A percentile compares a stretch with the other conserved stretches of the same genome.
Evolutionary conservation across 2,113 vertebrate genomes (phyloP).

Genomic region (Elaphurus davidianus): DNA sequence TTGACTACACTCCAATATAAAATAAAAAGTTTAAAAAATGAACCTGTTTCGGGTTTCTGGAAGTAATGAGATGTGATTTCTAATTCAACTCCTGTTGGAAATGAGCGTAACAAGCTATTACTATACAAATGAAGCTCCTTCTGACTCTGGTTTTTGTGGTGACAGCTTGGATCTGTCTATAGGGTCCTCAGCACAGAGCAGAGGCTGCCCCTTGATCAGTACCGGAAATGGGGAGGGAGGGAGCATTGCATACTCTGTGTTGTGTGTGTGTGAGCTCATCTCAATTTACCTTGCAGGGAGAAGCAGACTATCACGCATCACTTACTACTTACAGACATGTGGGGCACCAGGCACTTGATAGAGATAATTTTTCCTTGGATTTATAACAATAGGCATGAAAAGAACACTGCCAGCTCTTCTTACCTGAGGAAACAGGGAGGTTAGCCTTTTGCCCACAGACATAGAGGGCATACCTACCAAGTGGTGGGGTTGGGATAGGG

Average conservation of each 20-base stretch:
- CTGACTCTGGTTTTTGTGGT: not conserved
- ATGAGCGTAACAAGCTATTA: not conserved
- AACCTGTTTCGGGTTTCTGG: not conserved
- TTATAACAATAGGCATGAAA: not conserved
- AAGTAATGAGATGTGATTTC: not conserved
- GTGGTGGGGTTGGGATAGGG: not conserved
- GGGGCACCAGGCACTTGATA: not conserved
- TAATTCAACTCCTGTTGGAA: not conserved
- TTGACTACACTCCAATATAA: not conserved
- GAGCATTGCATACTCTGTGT: not conserved
- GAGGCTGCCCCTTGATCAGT: not conserved
- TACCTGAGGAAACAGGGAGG: not conserved
- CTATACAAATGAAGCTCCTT: not conserved
- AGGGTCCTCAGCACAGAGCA: not conserved
- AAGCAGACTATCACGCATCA: not conserved
- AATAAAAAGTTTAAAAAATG: not conserved
- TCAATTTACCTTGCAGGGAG: not conserved
- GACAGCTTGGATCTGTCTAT: not conserved
- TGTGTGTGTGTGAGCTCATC: too few relatives aligned
- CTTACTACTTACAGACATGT: not conserved
- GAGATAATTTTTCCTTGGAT: not conserved
- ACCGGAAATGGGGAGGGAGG: not conserved
- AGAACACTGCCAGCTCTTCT: not conserved
- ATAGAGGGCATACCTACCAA: not conserved
- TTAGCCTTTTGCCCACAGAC: not conserved